Percentiles rank a stretch among this genome's conserved stretches.
These are phyloP conservation scores for Pseudococcus longispinus DNA, from an alignment of 2,888 invertebrate genomes.

Conservation along the genomic window DNA sequence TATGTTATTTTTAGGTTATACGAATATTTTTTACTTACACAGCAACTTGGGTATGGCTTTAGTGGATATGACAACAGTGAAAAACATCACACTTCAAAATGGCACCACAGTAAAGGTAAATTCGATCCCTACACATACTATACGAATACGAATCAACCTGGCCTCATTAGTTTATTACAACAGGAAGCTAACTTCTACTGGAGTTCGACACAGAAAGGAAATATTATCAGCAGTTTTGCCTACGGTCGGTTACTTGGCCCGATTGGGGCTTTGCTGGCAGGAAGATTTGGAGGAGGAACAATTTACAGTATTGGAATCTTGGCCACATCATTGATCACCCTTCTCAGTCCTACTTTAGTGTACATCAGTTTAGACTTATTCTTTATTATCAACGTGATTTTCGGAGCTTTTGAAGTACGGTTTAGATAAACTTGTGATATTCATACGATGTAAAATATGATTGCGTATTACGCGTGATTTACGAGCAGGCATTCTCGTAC, in stretches of 20 bases:
- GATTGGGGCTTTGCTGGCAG: background rate
- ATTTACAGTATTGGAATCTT: background rate
- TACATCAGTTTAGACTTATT: background rate
- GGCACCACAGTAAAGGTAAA: background rate
- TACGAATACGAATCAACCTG: background rate
- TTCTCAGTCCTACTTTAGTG: background rate
- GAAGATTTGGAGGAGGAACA: background rate
- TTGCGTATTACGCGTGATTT: too few species aligned
- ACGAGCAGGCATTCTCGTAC: background rate
- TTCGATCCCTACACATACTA: background rate
- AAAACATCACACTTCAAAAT: background rate
- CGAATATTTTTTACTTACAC: background rate
- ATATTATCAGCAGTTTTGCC: background rate
- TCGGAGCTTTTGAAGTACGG: background rate
- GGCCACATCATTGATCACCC: background rate
- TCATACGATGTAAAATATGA: background rate
- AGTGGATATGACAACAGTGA: background rate
- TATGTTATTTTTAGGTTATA: background rate
- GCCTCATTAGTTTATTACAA: background rate
- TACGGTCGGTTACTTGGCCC: background rate
- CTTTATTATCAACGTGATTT: background rate
- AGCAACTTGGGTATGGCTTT: background rate
- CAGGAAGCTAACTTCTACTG: background rate
- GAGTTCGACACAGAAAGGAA: background rate
- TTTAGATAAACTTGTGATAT: background rate